These are phyloP conservation scores for Anolis sagrei DNA, from an alignment of 2,113 vertebrate genomes.

Conservation along the genomic window DNA sequence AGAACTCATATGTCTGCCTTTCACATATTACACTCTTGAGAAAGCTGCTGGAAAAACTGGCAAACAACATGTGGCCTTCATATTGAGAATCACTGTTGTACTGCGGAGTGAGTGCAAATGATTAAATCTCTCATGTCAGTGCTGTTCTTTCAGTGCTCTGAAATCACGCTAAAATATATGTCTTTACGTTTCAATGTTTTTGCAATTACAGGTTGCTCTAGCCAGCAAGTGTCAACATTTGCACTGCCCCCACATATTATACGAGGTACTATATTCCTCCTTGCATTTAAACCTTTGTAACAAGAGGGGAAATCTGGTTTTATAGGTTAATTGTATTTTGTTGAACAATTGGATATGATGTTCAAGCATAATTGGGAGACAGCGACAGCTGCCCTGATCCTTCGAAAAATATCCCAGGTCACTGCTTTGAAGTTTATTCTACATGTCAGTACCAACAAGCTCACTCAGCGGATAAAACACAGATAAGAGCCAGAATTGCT, in stretches of 20 bases:
- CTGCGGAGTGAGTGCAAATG: too few species aligned
- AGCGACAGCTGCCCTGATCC: neutral
- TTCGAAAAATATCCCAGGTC: slow-evolving; percentile 37
- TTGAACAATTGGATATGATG: neutral
- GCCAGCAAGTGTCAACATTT: neutral
- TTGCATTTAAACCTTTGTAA: neutral
- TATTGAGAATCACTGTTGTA: neutral
- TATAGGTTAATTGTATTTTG: neutral
- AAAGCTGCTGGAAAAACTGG: neutral
- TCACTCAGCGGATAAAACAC: slow-evolving; percentile 44
- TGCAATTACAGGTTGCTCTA: neutral
- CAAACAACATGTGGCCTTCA: too few species aligned
- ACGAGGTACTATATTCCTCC: neutral
- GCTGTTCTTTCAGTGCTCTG: neutral
- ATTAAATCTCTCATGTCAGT: neutral
- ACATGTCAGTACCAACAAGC: slow-evolving; percentile 29
- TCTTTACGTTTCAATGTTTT: neutral
- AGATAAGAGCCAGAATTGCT: slow-evolving; percentile 38
- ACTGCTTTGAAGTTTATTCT: slow-evolving; percentile 43
- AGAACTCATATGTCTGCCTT: neutral
- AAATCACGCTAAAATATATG: neutral
- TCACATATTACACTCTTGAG: neutral
- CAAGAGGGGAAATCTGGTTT: neutral
- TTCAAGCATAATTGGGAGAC: neutral
- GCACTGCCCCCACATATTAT: neutral